Evolutionary conservation across 2,797 vertebrate genomes (phyloP).

Genomic region (Pagetopsis macropterus): DNA sequence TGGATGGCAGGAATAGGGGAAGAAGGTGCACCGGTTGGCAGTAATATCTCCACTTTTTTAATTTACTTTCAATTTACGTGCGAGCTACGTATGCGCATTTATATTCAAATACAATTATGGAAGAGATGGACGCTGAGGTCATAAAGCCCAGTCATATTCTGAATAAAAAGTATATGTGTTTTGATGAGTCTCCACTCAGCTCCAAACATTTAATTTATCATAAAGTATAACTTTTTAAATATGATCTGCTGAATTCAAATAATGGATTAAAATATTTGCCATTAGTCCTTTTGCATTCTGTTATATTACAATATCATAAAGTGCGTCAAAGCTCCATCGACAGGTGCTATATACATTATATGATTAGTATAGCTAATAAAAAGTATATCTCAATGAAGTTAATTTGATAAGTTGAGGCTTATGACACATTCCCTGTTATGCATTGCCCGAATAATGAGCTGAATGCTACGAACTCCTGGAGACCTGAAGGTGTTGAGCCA

Average conservation of each 20-base stretch:
- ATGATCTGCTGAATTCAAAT: no score
- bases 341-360: no score
- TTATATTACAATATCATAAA: no score
- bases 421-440: background rate
- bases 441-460: background rate
- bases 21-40: slow-evolving; percentile 12
- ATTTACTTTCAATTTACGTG: background rate
- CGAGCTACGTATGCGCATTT: background rate
- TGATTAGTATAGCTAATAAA: no score
- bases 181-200: background rate
- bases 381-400: background rate
- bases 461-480: background rate
- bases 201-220: background rate
- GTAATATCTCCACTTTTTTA: background rate
- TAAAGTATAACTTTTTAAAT: background rate
- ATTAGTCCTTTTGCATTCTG: no score
- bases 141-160: no score
- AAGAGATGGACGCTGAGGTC: no score
- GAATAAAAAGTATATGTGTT: background rate
- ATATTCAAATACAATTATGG: background rate
- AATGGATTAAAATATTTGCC: no score
- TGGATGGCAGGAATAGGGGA: slow-evolving; percentile 41
- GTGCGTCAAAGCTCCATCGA: no score
- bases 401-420: background rate
- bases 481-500: background rate